Base-by-base conservation (phyloP, 2,888 invertebrate species). In the Anticlea derivata region DNA sequence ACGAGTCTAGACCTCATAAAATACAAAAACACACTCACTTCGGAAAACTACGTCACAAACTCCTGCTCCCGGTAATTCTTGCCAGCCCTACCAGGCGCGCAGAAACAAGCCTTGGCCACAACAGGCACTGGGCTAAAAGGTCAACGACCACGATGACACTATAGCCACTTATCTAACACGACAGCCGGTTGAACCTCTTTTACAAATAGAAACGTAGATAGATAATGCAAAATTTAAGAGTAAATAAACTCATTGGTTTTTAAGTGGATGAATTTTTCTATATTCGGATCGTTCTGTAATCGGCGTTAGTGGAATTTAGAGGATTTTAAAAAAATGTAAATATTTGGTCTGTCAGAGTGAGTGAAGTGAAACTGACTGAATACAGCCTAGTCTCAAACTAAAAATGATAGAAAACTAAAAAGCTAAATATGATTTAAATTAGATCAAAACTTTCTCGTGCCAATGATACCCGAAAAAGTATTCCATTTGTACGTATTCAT, bases 41-140 rank as follows among this genome's bases (percentile, higher is more conserved):
- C 24, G 7, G 17, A 7, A 20, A 11, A 12, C 27, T 26, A 34
- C 27, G 27, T 29, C 38, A 30, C 33, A 43, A 45, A 22, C 23
- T 23, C 29, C 47, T 8, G 20, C 47, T 45, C 55, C 50, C 24
- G 47, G 47, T 61, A 58, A 7, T 5, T 27, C 29, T 49, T 45
- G 65, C 20, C 72, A 73, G 44, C 74, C 74, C 75, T 80, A 78
- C 78, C 66, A 75, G 74, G 75, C 61, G 52, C 50, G 59, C 77
- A 66, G 63, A 66, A 74, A 75, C 77, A 74, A 66, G 77, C 74
- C 62, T 51, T 53, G 44, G 57, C 62, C 33, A 49, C 44, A 41
- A 45, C 55, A 52, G 58, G 56, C 58, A 75, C 73, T 77, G 72
- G 79, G 80, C 79, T 79, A 78, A 76, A 78, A 78, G 78, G 72